Conservation (phyloP, 2,113 vertebrate species). For the Setophaga coronata region DNA sequence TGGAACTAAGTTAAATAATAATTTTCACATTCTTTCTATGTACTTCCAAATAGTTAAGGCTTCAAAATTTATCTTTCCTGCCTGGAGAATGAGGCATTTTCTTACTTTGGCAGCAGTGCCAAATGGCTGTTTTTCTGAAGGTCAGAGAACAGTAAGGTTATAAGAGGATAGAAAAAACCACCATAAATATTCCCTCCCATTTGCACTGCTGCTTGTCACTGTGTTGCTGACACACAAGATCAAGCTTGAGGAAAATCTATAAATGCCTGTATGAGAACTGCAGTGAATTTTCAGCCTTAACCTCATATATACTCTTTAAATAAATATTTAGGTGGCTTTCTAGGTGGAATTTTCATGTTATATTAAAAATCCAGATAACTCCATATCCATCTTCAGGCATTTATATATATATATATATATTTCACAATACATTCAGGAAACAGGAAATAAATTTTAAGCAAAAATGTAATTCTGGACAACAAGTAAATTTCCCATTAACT, state of each 20-base stretch:
- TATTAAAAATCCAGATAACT: neutral
- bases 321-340: neutral
- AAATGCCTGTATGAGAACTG: neutral
- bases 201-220: neutral
- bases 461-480: neutral
- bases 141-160: neutral
- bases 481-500: neutral
- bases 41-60: neutral
- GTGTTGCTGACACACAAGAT: neutral
- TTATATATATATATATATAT: too few relatives aligned
- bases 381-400: neutral
- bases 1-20: neutral
- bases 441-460: neutral
- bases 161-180: neutral
- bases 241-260: neutral
- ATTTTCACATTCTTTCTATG: neutral
- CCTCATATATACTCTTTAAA: neutral
- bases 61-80: neutral
- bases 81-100: neutral
- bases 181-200: neutral
- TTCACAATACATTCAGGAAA: neutral
- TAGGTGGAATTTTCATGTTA: neutral
- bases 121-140: neutral
- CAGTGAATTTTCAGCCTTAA: neutral
- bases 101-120: neutral